Base-by-base conservation (phyloP, 2,797 vertebrate species). In the Mormyrops attenuatus region DNA sequence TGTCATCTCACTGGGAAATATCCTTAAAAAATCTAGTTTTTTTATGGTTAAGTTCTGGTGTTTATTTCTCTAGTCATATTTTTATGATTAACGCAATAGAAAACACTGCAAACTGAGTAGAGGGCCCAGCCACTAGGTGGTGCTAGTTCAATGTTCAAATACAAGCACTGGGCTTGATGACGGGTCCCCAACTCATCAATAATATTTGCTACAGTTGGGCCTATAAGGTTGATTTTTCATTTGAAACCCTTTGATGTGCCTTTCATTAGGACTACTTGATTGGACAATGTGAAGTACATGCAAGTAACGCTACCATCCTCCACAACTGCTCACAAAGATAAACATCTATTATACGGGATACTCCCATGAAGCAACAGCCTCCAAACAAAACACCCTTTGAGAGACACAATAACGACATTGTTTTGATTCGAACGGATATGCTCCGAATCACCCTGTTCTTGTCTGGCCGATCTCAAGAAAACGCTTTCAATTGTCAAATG, bases 381-480 rank as follows among this genome's bases (percentile, higher is more conserved):
- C 22, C 20, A 90, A 92, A 92, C 91, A 92, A 88, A 91, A 87
- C 26, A 53, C 73, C 47, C 30, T 90, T 30, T 34, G 85, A 77
- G 47, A 3, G 26, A 91, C 91, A 94, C 93, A 92, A 52, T 90
- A 57, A 85, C 73, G 89, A 80, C 89, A 89, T 69, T 90, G 89
- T 89, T 30, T n/a, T 41, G 38, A 15, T 66, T 38, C 85, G 38
- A 41, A 6, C 52, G 30, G 22, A 87, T 15, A 87, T 55, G 85
- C 85, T 38, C 9, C 17, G 4, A 85, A 80, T 92, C 88, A 88
- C 66, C 66, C 73, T 85, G 90, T 66, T 50, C 66, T 73, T 17
- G 85, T 88, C 89, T 15, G 53, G 69, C 30, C n/a, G 13, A 55
- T 87, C 88, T 22, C 20, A 22, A n/a, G 17, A 52, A 85, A 57